Evolutionary conservation across 2,797 vertebrate species (phyloP).

Genomic region (Anabacerthia variegaticeps): DNA sequence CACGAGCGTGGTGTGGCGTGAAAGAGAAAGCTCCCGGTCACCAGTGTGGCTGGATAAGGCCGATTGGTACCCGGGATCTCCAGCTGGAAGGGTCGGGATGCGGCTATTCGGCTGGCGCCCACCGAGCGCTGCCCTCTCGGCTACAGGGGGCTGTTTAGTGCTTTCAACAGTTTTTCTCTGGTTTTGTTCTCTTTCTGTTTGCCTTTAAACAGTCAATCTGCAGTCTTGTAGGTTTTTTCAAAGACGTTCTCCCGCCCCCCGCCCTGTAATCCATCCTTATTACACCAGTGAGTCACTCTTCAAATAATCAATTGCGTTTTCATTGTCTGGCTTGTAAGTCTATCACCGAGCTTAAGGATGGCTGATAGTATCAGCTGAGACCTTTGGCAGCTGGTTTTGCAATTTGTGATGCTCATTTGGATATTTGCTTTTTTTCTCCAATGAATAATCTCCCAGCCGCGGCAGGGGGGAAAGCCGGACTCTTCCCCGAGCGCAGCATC

Average conservation of each 20-base stretch:
- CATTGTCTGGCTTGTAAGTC: conserved; percentile 52
- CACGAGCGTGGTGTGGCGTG: fast-evolving
- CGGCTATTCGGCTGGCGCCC: not conserved
- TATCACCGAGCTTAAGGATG: not conserved
- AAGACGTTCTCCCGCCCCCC: not conserved
- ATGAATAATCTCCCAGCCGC: conserved; percentile 49
- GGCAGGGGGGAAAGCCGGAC: not conserved
- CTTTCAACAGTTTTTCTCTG: not conserved
- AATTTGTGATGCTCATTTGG: conserved; percentile 20
- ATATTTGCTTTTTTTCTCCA: conserved; percentile 15
- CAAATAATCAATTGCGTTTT: conserved; percentile 53
- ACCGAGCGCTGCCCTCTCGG: not conserved
- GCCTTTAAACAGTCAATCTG: conserved; percentile 19
- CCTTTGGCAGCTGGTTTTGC: conserved; percentile 53
- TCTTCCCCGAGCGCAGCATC: not conserved
- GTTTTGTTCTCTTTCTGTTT: conserved; percentile 30
- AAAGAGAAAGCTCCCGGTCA: not conserved
- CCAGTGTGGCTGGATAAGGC: not conserved
- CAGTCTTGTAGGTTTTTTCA: not conserved
- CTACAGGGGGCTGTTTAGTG: not conserved
- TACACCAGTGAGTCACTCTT: conserved; percentile 50
- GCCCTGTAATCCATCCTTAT: conserved; percentile 28
- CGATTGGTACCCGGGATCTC: not conserved
- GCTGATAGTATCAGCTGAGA: conserved; percentile 22
- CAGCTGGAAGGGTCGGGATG: not conserved